Percentiles rank a stretch among this genome's conserved stretches.
Evolutionary conservation across 2,113 vertebrate species (phyloP).

Genomic region (Ardeotis arabs): DNA sequence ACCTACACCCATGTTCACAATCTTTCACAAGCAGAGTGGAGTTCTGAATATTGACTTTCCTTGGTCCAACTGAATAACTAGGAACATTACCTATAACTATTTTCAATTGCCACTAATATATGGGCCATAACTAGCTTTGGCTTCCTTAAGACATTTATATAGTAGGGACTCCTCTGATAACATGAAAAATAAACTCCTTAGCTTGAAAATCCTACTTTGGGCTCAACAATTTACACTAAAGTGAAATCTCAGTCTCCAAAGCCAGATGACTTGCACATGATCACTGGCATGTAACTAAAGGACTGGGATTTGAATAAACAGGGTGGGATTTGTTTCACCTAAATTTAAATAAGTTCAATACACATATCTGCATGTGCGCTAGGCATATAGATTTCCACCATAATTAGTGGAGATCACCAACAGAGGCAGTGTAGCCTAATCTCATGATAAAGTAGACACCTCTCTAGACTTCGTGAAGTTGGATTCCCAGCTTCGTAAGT

Average conservation of each 20-base stretch:
- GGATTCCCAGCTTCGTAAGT: background rate
- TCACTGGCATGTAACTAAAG: background rate
- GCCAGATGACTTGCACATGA: background rate
- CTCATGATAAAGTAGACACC: background rate
- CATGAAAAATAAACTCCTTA: background rate
- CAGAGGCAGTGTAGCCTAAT: background rate
- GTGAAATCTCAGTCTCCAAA: background rate
- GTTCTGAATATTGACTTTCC: background rate
- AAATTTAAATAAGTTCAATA: background rate
- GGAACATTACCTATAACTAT: background rate
- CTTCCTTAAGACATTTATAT: background rate
- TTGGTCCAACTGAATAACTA: background rate
- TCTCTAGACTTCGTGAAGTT: background rate
- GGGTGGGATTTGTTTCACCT: background rate
- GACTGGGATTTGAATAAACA: background rate
- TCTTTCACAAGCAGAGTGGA: background rate
- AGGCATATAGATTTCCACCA: background rate
- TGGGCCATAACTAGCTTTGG: background rate
- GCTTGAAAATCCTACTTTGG: background rate
- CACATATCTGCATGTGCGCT: accelerated
- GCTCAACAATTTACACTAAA: background rate
- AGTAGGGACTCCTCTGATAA: background rate
- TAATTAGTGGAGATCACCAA: background rate
- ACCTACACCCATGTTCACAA: accelerated
- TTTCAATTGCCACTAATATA: background rate